Evolutionary conservation across 1,140 invertebrate species (phyloP), one percentile per base, ranked within the genome.

Genomic region (Tenebrio molitor): DNA sequence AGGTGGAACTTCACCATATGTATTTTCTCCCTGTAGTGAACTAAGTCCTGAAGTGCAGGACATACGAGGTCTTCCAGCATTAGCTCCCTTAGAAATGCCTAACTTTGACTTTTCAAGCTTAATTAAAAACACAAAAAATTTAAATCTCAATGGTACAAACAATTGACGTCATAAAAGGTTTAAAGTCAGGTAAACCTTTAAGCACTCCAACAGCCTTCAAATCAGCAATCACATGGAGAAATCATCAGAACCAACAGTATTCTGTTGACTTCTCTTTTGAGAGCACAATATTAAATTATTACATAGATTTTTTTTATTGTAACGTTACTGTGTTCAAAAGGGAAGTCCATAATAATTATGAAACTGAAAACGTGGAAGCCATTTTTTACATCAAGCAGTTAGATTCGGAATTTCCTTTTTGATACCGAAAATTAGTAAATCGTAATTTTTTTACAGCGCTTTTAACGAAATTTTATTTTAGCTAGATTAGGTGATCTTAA

Each of bases 61-160:
- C n/a, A 65, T 71, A 7, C 73, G 72, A 64, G 65, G 71, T 72
- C 75, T 89, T 17, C 87, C 87, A 25, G 81, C 85, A 0, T 78
- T 88, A 25, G 83, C 86, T 29, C 87, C 87, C 7, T 80, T 89
- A 14, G 87, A 88, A 79, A 84, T 89, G 82, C 88, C 88, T 19
- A 82, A 84, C 66, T 87, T 88, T 75, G 85, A 88, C 75, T 88
- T 85, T 23, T 33, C 36, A 10, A 33, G 15, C n/a, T 68, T 68
- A 33, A 41, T 68, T 14, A 68, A 46, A 33, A 68, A 46, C 36
- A 25, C 36, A 12, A 67, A 65, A 6, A 65, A 66, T 23, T 15
- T 53, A 16, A 53, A 53, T 14, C 3, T 25, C 6, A 53, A 53
- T 25, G 23, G 23, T 58, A 58, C 50, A 58, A 58, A 58, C n/a